Evolutionary conservation across 2,888 invertebrate genomes (phyloP), one percentile per base, ranked within the genome.

Genomic region (Acleris emargana): DNA sequence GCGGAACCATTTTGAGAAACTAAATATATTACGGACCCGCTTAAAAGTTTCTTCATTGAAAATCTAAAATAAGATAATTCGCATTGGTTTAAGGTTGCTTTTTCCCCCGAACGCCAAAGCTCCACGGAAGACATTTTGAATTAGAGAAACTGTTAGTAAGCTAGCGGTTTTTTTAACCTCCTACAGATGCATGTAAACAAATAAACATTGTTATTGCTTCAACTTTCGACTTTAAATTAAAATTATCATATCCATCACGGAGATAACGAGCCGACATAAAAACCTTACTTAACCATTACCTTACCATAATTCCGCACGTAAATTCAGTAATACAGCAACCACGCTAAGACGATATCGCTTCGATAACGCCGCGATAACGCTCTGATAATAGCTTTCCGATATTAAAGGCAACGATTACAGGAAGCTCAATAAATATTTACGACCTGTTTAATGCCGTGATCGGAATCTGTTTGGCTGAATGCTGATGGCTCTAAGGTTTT

Each of bases 331-430:
- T 38, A 17, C 53, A 20, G 50, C 18, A 55, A 38, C 63, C 51
- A 51, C 18, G 54, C 28, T 18, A 58, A 60, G 62, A 69, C 73
- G 73, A 78, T 76, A 77, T 66, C 73, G 72, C 71, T 51, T 69
- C 73, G 78, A 76, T 82, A 81, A 77, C 73, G 71, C 71, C 53
- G 69, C 73, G 78, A 76, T 82, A 81, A 77, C 73, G 71, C 71
- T 59, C 69, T 73, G 66, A 68, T 72, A 78, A 82, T 75, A 74
- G 82, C 74, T 83, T 82, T 80, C 75, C 80, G 74, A 82, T 82
- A 82, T 68, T 62, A 62, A 61, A 50, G 42, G 60, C 42, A 47
- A 25, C 58, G 60, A 60, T 68, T 60, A 68, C 55, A 57, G 55
- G 47, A 47, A 47, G 28, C 32, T 45, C 51, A 45, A 66, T 66